Base-by-base conservation (phyloP, 2,113 vertebrate genomes). In the Eulemur rufifrons region DNA sequence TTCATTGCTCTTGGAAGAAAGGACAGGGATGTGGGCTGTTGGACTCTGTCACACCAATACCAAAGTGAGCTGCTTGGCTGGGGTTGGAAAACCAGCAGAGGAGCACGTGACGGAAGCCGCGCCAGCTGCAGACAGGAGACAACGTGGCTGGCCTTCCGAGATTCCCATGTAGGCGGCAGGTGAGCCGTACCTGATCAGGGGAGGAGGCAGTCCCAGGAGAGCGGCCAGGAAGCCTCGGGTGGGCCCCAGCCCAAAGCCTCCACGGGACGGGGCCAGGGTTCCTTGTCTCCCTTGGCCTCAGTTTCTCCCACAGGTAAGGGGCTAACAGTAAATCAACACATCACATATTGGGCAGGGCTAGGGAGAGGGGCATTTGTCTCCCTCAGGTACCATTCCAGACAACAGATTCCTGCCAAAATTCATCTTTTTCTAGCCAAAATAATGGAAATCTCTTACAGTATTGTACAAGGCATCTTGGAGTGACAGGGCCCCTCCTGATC, bases 1-100 rank as follows among this genome's bases (percentile, higher is more conserved):
- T 98, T 94, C 96, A 85, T 95, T 81, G 89, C 98, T 96, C 91
- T 97, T 83, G 39, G 52, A 94, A 96, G 37, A 73, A 94, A 94
- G 87, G 92, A 92, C 63, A 68, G 32, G 64, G 95, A 76, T 52
- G 25, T 80, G 50, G 94, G 64, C 88, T 69, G 14, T 78, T 97
- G 92, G 96, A 95, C 81, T 98, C 97, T 96, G 81, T 68, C 93
- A n/a, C 85, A 78, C n/a, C 54, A 74, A 61, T 12, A 84, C 74
- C 64, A 61, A 8, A 50, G 39, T 11, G 68, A 59, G 64, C 76
- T 52, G 14, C 21, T 23, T 34, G 10, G 14, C 71, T 25, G 6
- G n/a, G 6, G 8, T 25, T 13, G 50, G 77, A 82, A 92, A 90
- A 64, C 61, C 73, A 66, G 54, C 66, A 45, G 45, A 89, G 42